Base-by-base conservation (phyloP, 2,888 invertebrate species). In the Cephus nigrinus region DNA sequence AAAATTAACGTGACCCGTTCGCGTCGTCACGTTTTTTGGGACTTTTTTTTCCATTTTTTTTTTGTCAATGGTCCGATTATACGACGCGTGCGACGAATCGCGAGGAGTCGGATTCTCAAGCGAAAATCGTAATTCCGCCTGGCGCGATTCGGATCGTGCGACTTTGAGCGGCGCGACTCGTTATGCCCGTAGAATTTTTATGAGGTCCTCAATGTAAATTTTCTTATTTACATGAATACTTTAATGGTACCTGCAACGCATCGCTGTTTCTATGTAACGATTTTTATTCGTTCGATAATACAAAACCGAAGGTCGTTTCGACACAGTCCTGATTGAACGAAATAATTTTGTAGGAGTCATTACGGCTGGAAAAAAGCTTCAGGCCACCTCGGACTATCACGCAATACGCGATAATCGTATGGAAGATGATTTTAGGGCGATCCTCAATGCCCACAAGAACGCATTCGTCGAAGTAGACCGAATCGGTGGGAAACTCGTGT, bases 141-240 rank as follows among this genome's bases (percentile, higher is more conserved):
- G 74, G 74, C n/a, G 33, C 71, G 31, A 32, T 33, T 31, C 71
- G 74, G 23, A 23, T 11, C 33, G 75, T 68, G 78, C 75, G 78
- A 78, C 75, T 72, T 75, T 78, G 78, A 78, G 73, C 75, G 75
- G 78, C 72, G 33, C 72, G 78, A 73, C 68, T 55, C 23, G 55
- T 55, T 23, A 55, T 1, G 55, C 55, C 9, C 23, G 9, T 55
- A 5, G 55, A 55, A 55, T 55, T 55, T 55, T 55, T 55, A 55
- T 23, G 2, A 23, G 55, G 5, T 23, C 23, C 23, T 4, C 4
- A 0, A 55, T 55, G 55, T 23, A 23, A 55, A 55, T 55, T 55
- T 2, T 1, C 0, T 23, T 23, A 9, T 9, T 55, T 9, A 23
- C 55, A 23, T 9, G 23, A 55, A 55, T 55, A 23, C 23, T 9